Evolutionary conservation across 30 jellyfish, hydroid and myxozoan genomes (phyloP), one percentile per base, ranked within the genome.

Genomic region (Mastigias papua): DNA sequence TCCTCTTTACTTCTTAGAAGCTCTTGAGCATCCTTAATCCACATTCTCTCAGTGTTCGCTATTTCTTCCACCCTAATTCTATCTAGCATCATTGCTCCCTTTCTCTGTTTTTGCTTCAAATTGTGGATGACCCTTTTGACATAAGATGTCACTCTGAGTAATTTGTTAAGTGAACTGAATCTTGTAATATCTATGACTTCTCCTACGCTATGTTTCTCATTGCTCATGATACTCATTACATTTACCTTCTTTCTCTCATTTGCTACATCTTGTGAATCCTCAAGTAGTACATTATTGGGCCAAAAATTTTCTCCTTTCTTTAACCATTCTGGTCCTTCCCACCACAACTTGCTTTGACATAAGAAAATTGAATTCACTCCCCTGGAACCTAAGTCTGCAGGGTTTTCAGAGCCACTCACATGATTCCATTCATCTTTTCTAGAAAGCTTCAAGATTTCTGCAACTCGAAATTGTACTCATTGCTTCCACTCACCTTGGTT

Each of bases 21-120:
- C 33, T 25, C 80, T 32, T 79, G 90, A 34, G 49, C 79, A 79
- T 79, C 81, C 82, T 79, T 79, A 63, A 79, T 79, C 90, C 90
- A 79, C 50, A 23, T 32, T 46, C 33, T 58, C 66, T 79, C 90
- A 30, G 80, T 82, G 26, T 63, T n/a, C 82, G 26, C 63, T n/a
- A 79, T 79, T 46, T 79, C 90, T 57, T 58, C 79, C 25, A 63
- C 90, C 54, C 13, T 42, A 42, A 42, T 42, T 42, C 13, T 42
- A 42, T 15, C 7, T 4, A 8, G 54, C 13, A 42, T 42, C 54
- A 42, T 42, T 15, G 7, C 54, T 42, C 54, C 54, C 54, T 42
- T 42, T 42, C 54, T 42, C 54, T 42, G 7, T 42, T 42, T 42
- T 42, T 42, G 54, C 0, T 42, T 42, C 54, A 42, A 42, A 42